Evolutionary conservation across 2,888 invertebrate species (phyloP).

Genomic region (Pandemis corylana): DNA sequence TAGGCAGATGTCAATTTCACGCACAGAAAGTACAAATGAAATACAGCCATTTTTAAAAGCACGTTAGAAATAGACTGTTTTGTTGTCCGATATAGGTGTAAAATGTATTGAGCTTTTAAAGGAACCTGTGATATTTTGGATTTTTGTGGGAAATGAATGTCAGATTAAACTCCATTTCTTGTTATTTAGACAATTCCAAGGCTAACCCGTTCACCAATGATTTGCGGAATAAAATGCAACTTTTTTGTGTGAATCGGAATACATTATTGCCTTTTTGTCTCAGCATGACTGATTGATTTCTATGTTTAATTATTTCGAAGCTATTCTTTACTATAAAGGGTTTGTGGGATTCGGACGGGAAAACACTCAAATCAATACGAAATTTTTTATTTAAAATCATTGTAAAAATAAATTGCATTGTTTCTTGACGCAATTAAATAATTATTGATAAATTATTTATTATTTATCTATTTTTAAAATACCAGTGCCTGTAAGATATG

Average conservation of each 20-base stretch:
- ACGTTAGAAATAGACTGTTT: slow-evolving; percentile 46
- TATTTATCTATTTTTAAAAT: slow-evolving; percentile 47
- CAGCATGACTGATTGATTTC: slow-evolving; percentile 8
- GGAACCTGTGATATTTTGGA: slow-evolving; percentile 77
- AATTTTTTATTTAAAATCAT: slow-evolving; percentile 9
- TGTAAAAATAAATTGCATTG: slow-evolving; percentile 22
- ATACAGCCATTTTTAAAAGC: slow-evolving; percentile 58
- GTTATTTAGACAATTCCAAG: slow-evolving; percentile 11
- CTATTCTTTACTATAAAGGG: background rate
- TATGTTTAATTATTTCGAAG: slow-evolving; percentile 10
- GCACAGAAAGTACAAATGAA: slow-evolving; percentile 77
- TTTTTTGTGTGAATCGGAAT: slow-evolving; percentile 23
- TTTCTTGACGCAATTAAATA: slow-evolving; percentile 26
- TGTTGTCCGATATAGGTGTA: slow-evolving; percentile 40
- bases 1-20: slow-evolving; percentile 59
- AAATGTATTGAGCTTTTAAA: slow-evolving; percentile 43
- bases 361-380: background rate
- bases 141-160: slow-evolving; percentile 41
- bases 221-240: slow-evolving; percentile 25
- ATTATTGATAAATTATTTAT: slow-evolving; percentile 47
- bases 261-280: background rate
- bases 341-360: slow-evolving; percentile 10
- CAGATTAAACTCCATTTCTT: slow-evolving; percentile 1
- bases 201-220: slow-evolving; percentile 29
- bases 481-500: slow-evolving; percentile 82